phyloP scores from a whole-genome alignment of 2,888 invertebrate species.

The Coremacera marginata region DNA sequence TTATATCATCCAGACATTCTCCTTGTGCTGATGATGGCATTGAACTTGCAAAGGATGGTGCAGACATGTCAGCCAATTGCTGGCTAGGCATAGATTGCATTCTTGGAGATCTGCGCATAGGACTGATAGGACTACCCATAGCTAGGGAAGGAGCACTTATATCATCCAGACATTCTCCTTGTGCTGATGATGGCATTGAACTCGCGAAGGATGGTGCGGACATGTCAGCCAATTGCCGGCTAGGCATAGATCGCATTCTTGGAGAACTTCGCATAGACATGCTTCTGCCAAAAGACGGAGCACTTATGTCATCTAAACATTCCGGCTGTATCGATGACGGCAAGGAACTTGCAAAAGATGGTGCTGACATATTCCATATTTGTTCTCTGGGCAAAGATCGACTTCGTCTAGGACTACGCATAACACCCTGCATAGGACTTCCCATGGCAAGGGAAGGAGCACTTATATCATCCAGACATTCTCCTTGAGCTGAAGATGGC shows the following conservation, averaged over 20 bases:
- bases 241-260: no score
- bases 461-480: constrained; percentile 32
- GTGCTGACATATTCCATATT: not conserved
- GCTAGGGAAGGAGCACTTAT: no score
- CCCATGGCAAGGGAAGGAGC: constrained; percentile 11
- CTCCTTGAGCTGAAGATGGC: constrained; percentile 9
- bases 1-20: constrained; percentile 34
- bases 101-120: not conserved
- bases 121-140: not conserved
- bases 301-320: no score
- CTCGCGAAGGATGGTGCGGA: not conserved
- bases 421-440: constrained; percentile 25
- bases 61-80: constrained; percentile 25
- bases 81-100: constrained; percentile 9
- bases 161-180: not conserved
- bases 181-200: not conserved
- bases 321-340: no score
- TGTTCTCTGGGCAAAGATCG: not conserved
- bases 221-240: no score
- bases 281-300: no score
- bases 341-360: not conserved
- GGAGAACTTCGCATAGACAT: no score
- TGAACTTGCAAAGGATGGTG: constrained; percentile 16
- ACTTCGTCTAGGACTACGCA: not conserved
- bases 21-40: constrained; percentile 14